Evolutionary conservation across 1,140 invertebrate genomes (phyloP).

Genomic region (Theocolax elegans): DNA sequence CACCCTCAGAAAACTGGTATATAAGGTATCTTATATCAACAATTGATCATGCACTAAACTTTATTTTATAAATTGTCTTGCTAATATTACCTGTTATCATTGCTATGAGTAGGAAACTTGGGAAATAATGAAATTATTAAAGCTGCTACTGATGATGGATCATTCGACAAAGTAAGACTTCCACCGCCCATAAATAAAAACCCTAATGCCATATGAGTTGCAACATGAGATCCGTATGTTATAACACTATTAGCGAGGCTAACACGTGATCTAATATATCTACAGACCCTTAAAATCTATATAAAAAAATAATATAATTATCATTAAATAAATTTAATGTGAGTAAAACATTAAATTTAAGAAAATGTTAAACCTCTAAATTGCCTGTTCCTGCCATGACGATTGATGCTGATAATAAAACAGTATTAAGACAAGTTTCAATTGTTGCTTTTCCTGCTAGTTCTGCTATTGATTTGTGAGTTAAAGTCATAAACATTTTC

Average conservation of each 20-base stretch:
- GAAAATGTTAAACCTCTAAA: constrained; percentile 74
- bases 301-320: neutral
- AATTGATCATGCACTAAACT: no score
- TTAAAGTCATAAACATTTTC: constrained; percentile 74
- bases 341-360: neutral
- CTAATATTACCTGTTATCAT: constrained; percentile 95
- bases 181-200: constrained; percentile 95
- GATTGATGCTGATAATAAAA: constrained; percentile 84
- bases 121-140: constrained; percentile 94
- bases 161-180: constrained; percentile 86
- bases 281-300: constrained; percentile 79
- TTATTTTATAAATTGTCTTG: neutral
- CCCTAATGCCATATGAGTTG: constrained; percentile 93
- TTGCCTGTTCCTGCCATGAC: constrained; percentile 96
- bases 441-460: constrained; percentile 89
- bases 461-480: constrained; percentile 80
- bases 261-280: constrained; percentile 82
- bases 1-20: no score
- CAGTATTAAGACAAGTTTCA: constrained; percentile 88
- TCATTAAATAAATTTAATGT: no score
- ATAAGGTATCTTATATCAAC: no score
- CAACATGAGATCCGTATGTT: constrained; percentile 92
- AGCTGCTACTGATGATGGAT: constrained; percentile 85
- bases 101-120: constrained; percentile 95
- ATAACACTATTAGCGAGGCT: constrained; percentile 72